Evolutionary conservation across 2,888 invertebrate genomes (phyloP).

Genomic region (Drosophila limbata): DNA sequence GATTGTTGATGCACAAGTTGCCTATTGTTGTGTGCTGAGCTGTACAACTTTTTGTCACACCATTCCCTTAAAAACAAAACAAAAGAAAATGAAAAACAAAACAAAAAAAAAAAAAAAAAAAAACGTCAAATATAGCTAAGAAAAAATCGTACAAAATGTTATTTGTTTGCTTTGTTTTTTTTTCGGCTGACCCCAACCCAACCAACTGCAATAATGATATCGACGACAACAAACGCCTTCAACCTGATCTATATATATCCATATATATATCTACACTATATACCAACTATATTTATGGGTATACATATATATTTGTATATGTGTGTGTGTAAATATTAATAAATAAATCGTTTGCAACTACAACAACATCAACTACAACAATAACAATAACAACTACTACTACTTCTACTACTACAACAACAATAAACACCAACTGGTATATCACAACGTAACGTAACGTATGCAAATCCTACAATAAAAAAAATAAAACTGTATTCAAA

Average conservation of each 20-base stretch:
- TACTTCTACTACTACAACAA: conserved; percentile 21
- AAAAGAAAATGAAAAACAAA: conserved; percentile 1
- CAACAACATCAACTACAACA: conserved; percentile 5
- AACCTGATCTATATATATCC: conserved; percentile 22
- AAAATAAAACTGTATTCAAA: conserved; percentile 9
- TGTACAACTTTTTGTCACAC: conserved; percentile 44
- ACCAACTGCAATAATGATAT: conserved; percentile 67
- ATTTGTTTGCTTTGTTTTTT: conserved; percentile 74
- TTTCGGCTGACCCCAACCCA: conserved; percentile 67
- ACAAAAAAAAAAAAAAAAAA: conserved; percentile 3
- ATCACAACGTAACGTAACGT: conserved; percentile 58
- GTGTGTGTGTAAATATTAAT: conserved; percentile 13
- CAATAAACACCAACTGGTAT: conserved; percentile 45
- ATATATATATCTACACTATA: conserved; percentile 1
- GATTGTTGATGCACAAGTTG: conserved; percentile 21
- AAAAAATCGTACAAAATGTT: conserved; percentile 65
- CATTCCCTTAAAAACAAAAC: conserved; percentile 12
- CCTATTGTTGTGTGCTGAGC: conserved; percentile 45
- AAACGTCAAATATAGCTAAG: conserved; percentile 3
- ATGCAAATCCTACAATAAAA: conserved; percentile 40
- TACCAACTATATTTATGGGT: conserved; percentile 3
- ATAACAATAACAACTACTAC: conserved; percentile 14
- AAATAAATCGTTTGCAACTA: conserved; percentile 10
- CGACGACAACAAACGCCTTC: conserved; percentile 60
- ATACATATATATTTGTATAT: conserved; percentile 9